A percentile compares a stretch with the other conserved stretches of the same genome.
Evolutionary conservation across 2,797 vertebrate species (phyloP).

Genomic region (Gymnocypris eckloni): DNA sequence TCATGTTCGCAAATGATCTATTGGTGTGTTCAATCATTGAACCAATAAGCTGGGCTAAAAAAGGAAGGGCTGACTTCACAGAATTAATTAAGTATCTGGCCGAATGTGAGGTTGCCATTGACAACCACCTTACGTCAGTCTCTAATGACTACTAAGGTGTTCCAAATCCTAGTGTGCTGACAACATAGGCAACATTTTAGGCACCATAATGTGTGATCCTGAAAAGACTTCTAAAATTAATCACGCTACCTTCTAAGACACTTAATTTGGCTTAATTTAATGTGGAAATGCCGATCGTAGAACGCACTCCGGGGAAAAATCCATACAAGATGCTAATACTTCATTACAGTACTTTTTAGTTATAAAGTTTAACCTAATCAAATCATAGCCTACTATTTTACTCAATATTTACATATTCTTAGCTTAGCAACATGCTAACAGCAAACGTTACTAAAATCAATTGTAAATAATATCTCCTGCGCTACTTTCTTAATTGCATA

Average conservation of each 20-base stretch:
- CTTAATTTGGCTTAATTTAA: neutral
- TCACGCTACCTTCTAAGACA: neutral
- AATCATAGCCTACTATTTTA: neutral
- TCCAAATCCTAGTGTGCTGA: conserved; percentile 5
- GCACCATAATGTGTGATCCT: neutral
- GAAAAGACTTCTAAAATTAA: neutral
- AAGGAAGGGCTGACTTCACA: neutral
- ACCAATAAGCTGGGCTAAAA: conserved; percentile 10
- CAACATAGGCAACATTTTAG: neutral
- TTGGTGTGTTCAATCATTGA: neutral
- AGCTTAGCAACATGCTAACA: neutral
- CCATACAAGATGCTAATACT: neutral
- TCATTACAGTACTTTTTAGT: neutral
- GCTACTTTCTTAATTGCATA: neutral
- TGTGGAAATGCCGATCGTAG: neutral
- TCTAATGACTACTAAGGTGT: neutral
- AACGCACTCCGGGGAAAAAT: neutral
- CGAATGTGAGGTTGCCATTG: conserved; percentile 17
- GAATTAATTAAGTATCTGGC: neutral
- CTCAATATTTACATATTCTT: neutral
- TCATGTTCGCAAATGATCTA: neutral
- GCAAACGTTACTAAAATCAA: neutral
- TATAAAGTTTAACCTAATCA: neutral
- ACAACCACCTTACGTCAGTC: conserved; percentile 1
- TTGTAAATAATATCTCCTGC: neutral